These are phyloP conservation scores for Plemyria rubiginata DNA, from an alignment of 2,888 invertebrate species.

Conservation along the genomic window DNA sequence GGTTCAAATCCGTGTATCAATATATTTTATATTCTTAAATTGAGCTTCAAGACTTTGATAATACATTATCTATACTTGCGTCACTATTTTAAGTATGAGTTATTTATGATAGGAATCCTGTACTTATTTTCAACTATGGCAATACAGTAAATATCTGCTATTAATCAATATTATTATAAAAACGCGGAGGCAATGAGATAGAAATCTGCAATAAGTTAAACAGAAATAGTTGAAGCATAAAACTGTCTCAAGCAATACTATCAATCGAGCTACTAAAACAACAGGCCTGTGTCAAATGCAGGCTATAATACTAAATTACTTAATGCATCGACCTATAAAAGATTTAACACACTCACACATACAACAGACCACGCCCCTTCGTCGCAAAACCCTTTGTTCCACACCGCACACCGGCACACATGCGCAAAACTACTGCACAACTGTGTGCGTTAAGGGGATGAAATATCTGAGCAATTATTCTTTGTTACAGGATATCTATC, in stretches of 20 bases:
- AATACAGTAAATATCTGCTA: no score
- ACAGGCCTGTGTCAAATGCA: conserved; percentile 72
- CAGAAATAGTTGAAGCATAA: conserved; percentile 4
- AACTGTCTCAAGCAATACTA: conserved; percentile 30
- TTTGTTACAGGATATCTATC: conserved; percentile 69
- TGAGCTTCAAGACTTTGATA: no score
- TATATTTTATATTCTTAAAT: no score
- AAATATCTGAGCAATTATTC: conserved; percentile 72
- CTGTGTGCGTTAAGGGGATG: conserved; percentile 63
- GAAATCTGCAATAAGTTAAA: conserved; percentile 3
- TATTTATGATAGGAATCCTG: no score
- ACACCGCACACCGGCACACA: conserved; percentile 54
- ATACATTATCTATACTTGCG: no score
- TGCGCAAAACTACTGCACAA: conserved; percentile 54
- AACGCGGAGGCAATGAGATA: background rate
- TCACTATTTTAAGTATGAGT: no score
- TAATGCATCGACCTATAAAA: conserved; percentile 84
- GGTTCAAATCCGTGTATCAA: no score
- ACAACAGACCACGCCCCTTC: conserved; percentile 61
- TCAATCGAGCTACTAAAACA: conserved; percentile 26
- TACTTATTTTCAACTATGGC: no score
- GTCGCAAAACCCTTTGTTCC: conserved; percentile 65
- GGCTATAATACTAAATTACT: conserved; percentile 81
- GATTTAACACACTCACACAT: conserved; percentile 75
- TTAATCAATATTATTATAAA: background rate